Conservation (phyloP, 1,140 invertebrate genomes). For the Achatina immaculata region DNA sequence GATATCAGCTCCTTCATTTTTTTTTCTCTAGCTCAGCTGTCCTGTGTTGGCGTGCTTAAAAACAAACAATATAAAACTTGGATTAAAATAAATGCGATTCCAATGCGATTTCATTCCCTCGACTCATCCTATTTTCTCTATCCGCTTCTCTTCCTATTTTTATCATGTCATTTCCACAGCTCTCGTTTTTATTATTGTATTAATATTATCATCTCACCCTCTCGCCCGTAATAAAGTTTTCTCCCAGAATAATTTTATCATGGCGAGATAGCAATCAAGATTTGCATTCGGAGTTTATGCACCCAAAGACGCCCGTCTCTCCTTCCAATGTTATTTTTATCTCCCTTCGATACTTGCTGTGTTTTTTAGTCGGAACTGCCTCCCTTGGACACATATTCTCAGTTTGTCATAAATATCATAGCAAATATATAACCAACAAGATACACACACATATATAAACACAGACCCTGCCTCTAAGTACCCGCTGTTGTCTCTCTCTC, state of each 20-base stretch:
- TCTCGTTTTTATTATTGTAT: constrained; percentile 30
- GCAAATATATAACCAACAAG: not conserved
- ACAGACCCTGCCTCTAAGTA: too few species aligned
- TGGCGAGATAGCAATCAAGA: constrained; percentile 18
- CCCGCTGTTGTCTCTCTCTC: too few species aligned
- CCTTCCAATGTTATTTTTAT: not conserved
- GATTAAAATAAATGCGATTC: constrained; percentile 27
- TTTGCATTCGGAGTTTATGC: not conserved
- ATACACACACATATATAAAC: too few species aligned
- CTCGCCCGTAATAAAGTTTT: constrained; percentile 13
- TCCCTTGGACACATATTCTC: not conserved
- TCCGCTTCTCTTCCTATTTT: not conserved
- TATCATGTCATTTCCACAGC: constrained; percentile 1
- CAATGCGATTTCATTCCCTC: constrained; percentile 13
- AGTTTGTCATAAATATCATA: not conserved
- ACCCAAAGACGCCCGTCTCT: not conserved
- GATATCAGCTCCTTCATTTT: not conserved
- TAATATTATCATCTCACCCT: constrained; percentile 18
- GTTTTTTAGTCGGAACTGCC: not conserved
- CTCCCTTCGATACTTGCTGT: not conserved
- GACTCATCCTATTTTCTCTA: constrained; percentile 16
- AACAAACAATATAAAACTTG: constrained; percentile 8
- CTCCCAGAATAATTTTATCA: constrained; percentile 31
- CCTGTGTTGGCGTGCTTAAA: not conserved
- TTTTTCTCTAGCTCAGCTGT: not conserved